Evolutionary conservation across 2,888 invertebrate species (phyloP).

Genomic region (Strigamia crassipes): DNA sequence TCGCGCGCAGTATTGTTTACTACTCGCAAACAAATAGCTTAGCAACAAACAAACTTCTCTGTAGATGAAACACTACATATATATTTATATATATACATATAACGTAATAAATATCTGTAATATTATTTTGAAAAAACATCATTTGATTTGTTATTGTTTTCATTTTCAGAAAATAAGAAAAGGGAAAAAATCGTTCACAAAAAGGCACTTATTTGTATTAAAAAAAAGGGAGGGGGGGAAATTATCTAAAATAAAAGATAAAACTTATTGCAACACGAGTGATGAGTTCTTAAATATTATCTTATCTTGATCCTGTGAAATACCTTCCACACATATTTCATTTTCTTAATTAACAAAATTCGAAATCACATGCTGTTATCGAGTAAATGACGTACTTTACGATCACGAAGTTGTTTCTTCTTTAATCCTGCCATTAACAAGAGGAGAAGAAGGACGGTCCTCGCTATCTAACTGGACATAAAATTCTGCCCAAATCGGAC

Average conservation of each 20-base stretch:
- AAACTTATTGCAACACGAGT: conserved; percentile 27
- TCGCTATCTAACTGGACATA: conserved; percentile 54
- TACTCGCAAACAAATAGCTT: no score
- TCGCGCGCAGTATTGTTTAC: no score
- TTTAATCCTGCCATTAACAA: conserved; percentile 41
- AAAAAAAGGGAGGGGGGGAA: background rate
- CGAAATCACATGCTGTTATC: background rate
- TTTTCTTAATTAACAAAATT: background rate
- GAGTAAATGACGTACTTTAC: background rate
- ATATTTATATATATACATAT: background rate
- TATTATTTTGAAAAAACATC: background rate
- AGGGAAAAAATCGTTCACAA: background rate
- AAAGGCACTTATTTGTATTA: conserved; percentile 25
- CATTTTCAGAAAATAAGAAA: background rate
- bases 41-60: no score
- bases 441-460: background rate
- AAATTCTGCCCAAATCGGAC: conserved; percentile 77
- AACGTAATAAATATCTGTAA: background rate
- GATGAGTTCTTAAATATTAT: background rate
- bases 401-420: background rate
- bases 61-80: no score
- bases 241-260: conserved; percentile 21
- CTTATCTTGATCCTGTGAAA: background rate
- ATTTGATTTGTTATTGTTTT: background rate
- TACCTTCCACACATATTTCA: background rate